These are phyloP conservation scores for Pangasius djambal DNA, from an alignment of 2,797 vertebrate genomes.

Conservation along the genomic window DNA sequence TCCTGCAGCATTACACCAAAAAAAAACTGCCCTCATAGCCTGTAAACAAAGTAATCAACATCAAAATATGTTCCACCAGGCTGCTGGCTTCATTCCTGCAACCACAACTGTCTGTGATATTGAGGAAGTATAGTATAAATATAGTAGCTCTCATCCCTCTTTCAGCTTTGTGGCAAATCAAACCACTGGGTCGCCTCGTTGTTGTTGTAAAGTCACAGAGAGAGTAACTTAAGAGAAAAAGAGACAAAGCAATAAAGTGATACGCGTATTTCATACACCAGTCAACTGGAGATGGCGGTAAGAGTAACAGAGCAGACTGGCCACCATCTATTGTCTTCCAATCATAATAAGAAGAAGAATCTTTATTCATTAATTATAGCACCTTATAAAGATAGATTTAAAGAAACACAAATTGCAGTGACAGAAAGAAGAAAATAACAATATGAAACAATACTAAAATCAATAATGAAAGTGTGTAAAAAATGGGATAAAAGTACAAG, in stretches of 20 bases:
- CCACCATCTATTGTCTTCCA: background rate
- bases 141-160: background rate
- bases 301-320: background rate
- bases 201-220: background rate
- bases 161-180: constrained; percentile 15
- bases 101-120: background rate
- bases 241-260: constrained; percentile 9
- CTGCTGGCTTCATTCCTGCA: background rate
- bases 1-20: background rate
- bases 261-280: background rate
- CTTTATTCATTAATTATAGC: background rate
- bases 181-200: background rate
- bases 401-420: background rate
- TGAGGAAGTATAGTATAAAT: background rate
- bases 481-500: background rate
- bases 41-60: constrained; percentile 28
- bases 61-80: constrained; percentile 20
- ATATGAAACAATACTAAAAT: background rate
- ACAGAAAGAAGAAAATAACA: background rate
- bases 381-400: background rate
- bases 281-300: background rate
- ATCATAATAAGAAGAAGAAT: background rate
- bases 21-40: background rate
- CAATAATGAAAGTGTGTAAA: background rate
- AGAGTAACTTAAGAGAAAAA: background rate